Evolutionary conservation across 2,888 invertebrate species (phyloP).

Genomic region (Brachycybe producta): DNA sequence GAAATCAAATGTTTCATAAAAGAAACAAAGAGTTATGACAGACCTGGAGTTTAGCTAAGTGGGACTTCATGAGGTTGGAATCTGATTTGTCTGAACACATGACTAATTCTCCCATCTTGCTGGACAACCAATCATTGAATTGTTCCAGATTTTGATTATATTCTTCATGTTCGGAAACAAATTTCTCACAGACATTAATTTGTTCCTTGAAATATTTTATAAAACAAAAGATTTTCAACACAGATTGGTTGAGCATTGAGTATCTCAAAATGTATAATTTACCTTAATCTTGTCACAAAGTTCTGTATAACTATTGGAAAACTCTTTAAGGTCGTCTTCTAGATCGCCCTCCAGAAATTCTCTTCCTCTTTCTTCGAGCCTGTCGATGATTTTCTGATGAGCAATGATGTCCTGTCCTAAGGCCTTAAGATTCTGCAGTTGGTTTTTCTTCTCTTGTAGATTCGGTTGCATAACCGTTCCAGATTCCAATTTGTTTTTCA

Average conservation of each 20-base stretch:
- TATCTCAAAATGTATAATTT: not conserved
- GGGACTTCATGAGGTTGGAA: not conserved
- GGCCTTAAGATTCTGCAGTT: conserved; percentile 62
- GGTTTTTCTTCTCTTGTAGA: conserved; percentile 75
- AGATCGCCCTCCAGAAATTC: conserved; percentile 66
- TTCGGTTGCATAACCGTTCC: conserved; percentile 60
- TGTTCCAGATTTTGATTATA: conserved; percentile 69
- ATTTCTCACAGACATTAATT: conserved; percentile 51
- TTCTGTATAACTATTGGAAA: conserved; percentile 53
- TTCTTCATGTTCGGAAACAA: conserved; percentile 66
- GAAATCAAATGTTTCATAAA: not conserved
- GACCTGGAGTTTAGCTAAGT: conserved; percentile 23
- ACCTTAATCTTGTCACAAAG: conserved; percentile 8
- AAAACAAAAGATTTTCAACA: not conserved
- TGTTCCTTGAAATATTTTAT: conserved; percentile 52
- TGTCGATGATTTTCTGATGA: conserved; percentile 69
- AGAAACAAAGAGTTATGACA: too few relatives aligned
- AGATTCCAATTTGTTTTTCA: conserved; percentile 57
- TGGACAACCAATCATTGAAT: conserved; percentile 66
- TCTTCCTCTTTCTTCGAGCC: conserved; percentile 67
- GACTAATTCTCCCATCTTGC: conserved; percentile 52
- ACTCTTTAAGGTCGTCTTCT: conserved; percentile 55
- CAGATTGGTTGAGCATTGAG: not conserved
- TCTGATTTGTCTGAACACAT: not conserved
- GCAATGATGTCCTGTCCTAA: conserved; percentile 72